phyloP scores from a whole-genome alignment of 1,140 invertebrate genomes.

The Eumeta japonica region DNA sequence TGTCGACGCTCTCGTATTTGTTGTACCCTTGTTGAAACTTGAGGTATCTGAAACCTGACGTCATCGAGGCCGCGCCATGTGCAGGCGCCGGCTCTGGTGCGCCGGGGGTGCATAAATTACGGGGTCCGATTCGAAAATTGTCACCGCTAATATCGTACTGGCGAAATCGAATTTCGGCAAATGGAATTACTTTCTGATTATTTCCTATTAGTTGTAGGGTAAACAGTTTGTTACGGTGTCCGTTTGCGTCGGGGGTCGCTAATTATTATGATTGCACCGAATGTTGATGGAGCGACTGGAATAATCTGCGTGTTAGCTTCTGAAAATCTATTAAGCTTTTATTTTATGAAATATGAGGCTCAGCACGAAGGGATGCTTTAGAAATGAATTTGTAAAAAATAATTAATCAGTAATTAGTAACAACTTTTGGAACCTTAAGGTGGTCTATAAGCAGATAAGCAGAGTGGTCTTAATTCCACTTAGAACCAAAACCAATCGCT shows the following conservation, averaged over 20 bases:
- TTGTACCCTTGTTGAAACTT: slow-evolving; percentile 28
- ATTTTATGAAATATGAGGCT: not conserved
- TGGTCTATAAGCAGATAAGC: too few relatives aligned
- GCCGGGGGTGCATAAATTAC: slow-evolving; percentile 48
- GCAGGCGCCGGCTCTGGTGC: too few relatives aligned
- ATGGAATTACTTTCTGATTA: slow-evolving; percentile 38
- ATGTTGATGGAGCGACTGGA: too few relatives aligned
- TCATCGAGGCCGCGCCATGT: too few relatives aligned
- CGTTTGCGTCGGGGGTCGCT: not conserved
- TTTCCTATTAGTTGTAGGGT: slow-evolving; percentile 48
- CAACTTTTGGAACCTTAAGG: too few relatives aligned
- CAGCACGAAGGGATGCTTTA: not conserved
- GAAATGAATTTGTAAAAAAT: not conserved
- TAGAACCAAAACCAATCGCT: too few relatives aligned
- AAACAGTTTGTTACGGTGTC: slow-evolving; percentile 34
- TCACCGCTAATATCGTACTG: slow-evolving; percentile 39
- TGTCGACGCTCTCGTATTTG: too few relatives aligned
- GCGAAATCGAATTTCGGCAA: slow-evolving; percentile 32
- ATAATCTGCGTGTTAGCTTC: too few relatives aligned
- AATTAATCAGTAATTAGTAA: not conserved
- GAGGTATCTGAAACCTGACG: slow-evolving; percentile 29
- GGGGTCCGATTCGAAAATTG: slow-evolving; percentile 51
- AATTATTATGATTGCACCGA: not conserved
- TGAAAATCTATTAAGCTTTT: not conserved
- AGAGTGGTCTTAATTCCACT: too few relatives aligned